Conservation (phyloP, 2,113 vertebrate genomes). For the Eidolon helvum region DNA sequence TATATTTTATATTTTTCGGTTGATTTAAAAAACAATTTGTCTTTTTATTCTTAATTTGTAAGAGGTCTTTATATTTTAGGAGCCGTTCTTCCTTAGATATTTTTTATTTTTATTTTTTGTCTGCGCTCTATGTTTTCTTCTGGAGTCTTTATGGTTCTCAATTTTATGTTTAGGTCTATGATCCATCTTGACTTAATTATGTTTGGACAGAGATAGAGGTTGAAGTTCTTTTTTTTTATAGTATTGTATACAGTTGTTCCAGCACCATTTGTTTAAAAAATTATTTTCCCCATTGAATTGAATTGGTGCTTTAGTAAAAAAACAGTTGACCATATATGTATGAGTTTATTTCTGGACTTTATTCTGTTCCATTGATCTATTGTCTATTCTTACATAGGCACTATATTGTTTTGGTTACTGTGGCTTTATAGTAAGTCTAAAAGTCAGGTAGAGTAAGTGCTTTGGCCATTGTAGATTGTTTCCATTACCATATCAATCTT, state of each 20-base stretch:
- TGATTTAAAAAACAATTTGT: background rate
- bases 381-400: background rate
- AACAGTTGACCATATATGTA: background rate
- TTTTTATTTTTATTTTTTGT: background rate
- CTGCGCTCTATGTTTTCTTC: background rate
- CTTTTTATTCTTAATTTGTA: background rate
- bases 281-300: background rate
- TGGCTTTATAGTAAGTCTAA: conserved; percentile 15
- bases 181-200: background rate
- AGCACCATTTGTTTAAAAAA: background rate
- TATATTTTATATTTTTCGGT: background rate
- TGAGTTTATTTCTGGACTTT: conserved; percentile 16
- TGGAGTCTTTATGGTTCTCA: background rate
- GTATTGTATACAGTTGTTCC: background rate
- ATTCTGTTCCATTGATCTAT: background rate
- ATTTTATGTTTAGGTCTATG: conserved; percentile 19
- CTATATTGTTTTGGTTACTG: background rate
- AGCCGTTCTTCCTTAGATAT: background rate
- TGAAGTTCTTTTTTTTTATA: background rate
- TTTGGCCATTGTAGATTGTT: background rate
- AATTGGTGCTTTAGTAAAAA: conserved; percentile 31
- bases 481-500: background rate
- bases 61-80: conserved; percentile 1
- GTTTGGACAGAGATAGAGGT: background rate
- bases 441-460: background rate